These are phyloP conservation scores for Hofmannophila pseudospretella DNA, from an alignment of 2,888 invertebrate genomes.

Conservation along the genomic window DNA sequence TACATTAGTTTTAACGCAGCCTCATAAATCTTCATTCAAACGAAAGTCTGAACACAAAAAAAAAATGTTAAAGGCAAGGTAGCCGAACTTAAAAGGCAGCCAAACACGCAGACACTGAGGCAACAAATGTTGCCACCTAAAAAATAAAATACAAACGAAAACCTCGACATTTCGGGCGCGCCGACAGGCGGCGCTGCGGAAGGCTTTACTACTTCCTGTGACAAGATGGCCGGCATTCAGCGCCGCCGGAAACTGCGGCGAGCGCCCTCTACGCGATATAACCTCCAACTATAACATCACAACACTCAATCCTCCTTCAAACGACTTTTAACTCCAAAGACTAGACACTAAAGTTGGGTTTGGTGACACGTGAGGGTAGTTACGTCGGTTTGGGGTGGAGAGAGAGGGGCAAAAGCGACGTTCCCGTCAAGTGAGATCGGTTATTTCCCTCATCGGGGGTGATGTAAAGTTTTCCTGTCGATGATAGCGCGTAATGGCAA, in stretches of 20 bases:
- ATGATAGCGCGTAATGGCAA: conserved; percentile 59
- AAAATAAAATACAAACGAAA: conserved; percentile 23
- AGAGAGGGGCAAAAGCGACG: conserved; percentile 14
- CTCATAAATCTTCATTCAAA: too few relatives aligned
- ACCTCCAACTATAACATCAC: not conserved
- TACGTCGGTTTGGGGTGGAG: not conserved
- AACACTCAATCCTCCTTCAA: not conserved
- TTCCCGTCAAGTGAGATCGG: conserved; percentile 60
- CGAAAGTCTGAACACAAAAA: too few relatives aligned
- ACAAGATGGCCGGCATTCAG: conserved; percentile 72
- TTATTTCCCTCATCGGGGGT: conserved; percentile 66
- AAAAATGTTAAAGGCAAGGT: too few relatives aligned
- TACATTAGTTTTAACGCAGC: too few relatives aligned
- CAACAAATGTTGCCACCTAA: conserved; percentile 12
- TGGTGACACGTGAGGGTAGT: not conserved
- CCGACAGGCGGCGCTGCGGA: conserved; percentile 61
- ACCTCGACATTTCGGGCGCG: conserved; percentile 40
- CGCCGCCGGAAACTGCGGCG: conserved; percentile 64
- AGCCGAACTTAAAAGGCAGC: not conserved
- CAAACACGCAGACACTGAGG: too few relatives aligned
- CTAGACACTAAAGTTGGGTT: not conserved
- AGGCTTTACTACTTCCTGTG: conserved; percentile 76
- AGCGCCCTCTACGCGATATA: conserved; percentile 29
- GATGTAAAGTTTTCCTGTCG: conserved; percentile 66
- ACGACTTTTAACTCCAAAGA: not conserved